Conservation (phyloP, 2,888 invertebrate genomes). For the Punctoribates punctum region DNA sequence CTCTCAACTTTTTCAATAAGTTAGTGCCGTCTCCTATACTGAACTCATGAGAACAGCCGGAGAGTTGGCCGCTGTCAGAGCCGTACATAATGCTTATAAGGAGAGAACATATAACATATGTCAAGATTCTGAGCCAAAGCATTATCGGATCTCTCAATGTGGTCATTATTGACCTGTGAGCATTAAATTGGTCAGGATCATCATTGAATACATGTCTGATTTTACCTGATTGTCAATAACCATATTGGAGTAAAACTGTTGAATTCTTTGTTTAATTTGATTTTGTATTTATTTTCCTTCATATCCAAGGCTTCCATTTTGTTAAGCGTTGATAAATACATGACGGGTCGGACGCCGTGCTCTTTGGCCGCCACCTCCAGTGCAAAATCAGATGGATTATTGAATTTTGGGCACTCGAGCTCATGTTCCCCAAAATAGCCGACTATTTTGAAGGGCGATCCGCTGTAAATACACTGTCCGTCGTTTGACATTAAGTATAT, state of each 20-base stretch:
- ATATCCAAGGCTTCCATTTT: not conserved
- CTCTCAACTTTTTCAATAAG: not conserved
- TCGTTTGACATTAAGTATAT: slow-evolving; percentile 48
- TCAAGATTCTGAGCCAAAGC: not conserved
- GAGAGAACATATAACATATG: not conserved
- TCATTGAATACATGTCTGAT: not conserved
- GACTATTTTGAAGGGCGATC: slow-evolving; percentile 11
- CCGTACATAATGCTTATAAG: slow-evolving; percentile 26
- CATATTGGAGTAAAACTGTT: not conserved
- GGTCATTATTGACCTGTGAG: not conserved
- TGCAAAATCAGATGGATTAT: slow-evolving; percentile 26
- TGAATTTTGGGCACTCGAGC: slow-evolving; percentile 1
- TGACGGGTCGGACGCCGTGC: slow-evolving; percentile 29
- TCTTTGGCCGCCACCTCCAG: slow-evolving; percentile 38
- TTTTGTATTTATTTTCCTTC: not conserved
- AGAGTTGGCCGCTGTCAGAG: slow-evolving; percentile 12
- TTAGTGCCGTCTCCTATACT: not conserved
- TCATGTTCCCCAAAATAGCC: not conserved
- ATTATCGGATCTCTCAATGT: not conserved
- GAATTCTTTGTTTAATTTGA: not conserved
- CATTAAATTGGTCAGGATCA: not conserved
- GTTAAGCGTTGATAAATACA: slow-evolving; percentile 18
- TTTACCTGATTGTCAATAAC: not conserved
- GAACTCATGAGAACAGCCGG: slow-evolving; percentile 35
- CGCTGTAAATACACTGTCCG: slow-evolving; percentile 34